phyloP scores from a whole-genome alignment of 2,797 vertebrate species.

The Melanogrammus aeglefinus region DNA sequence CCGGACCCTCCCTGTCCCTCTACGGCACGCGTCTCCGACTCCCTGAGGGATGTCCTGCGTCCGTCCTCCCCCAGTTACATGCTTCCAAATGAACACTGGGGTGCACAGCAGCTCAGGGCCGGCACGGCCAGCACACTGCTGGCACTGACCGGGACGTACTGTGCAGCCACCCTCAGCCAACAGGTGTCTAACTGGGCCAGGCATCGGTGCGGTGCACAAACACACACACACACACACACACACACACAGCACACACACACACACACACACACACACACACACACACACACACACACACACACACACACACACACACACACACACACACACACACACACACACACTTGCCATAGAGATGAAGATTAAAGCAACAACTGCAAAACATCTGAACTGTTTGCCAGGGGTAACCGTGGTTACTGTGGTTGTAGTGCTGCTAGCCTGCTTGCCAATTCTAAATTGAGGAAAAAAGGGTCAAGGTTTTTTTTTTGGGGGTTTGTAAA shows the following conservation, averaged over 20 bases:
- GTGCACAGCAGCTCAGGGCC: no score
- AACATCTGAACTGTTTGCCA: conserved; percentile 38
- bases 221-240: conserved; percentile 36
- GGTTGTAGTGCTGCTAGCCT: conserved; percentile 31
- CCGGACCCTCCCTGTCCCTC: conserved; percentile 39
- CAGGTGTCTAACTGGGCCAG: conserved; percentile 73
- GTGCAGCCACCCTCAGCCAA: conserved; percentile 38
- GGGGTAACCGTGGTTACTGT: conserved; percentile 49
- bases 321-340: conserved; percentile 34
- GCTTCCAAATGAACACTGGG: conserved; percentile 8
- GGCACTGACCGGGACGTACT: conserved; percentile 39
- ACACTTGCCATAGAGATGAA: conserved; percentile 28
- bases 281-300: conserved; percentile 34
- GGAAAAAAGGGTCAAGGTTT: conserved; percentile 28
- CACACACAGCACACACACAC: conserved; percentile 37
- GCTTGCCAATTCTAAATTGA: conserved; percentile 33
- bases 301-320: conserved; percentile 37
- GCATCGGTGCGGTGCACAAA: conserved; percentile 47
- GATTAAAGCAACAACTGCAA: conserved; percentile 51
- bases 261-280: conserved; percentile 33
- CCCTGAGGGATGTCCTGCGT: conserved; percentile 29
- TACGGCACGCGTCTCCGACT: conserved; percentile 30
- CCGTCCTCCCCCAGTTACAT: conserved; percentile 62
- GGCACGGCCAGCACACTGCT: conserved; percentile 50
- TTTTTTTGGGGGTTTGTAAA: conserved; percentile 33